Conservation (phyloP, 2,888 invertebrate genomes). For the Heliconius erato region DNA sequence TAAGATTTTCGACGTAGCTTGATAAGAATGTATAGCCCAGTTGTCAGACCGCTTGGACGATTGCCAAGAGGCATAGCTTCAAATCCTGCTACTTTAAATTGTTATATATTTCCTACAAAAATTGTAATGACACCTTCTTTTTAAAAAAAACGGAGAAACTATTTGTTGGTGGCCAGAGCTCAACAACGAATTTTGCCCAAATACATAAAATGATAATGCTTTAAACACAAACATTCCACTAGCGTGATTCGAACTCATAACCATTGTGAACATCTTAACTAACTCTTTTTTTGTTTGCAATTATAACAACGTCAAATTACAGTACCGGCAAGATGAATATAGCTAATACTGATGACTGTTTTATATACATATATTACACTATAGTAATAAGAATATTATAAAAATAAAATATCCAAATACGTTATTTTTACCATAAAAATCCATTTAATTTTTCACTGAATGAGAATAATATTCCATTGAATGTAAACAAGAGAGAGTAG, state of each 20-base stretch:
- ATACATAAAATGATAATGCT: too few species aligned
- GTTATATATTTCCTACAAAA: too few species aligned
- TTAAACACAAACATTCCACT: too few species aligned
- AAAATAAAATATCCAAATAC: background rate
- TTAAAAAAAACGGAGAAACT: background rate
- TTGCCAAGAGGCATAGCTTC: too few species aligned
- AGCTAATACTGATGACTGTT: background rate
- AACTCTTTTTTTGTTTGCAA: background rate
- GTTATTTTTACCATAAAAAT: conserved; percentile 58
- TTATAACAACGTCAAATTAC: background rate
- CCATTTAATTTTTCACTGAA: background rate
- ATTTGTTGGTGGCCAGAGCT: background rate
- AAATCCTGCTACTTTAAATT: too few species aligned
- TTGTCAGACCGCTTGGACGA: too few species aligned
- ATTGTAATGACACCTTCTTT: background rate
- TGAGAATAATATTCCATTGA: conserved; percentile 16
- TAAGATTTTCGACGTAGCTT: too few species aligned
- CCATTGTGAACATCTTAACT: background rate
- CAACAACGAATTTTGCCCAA: too few species aligned
- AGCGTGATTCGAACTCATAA: too few species aligned
- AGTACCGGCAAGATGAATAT: background rate
- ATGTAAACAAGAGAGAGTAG: conserved; percentile 29
- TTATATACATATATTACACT: background rate
- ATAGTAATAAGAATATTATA: background rate
- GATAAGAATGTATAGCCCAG: too few species aligned